Evolutionary conservation across 1,140 invertebrate species (phyloP).

Genomic region (Pseudobourletiella spinata): DNA sequence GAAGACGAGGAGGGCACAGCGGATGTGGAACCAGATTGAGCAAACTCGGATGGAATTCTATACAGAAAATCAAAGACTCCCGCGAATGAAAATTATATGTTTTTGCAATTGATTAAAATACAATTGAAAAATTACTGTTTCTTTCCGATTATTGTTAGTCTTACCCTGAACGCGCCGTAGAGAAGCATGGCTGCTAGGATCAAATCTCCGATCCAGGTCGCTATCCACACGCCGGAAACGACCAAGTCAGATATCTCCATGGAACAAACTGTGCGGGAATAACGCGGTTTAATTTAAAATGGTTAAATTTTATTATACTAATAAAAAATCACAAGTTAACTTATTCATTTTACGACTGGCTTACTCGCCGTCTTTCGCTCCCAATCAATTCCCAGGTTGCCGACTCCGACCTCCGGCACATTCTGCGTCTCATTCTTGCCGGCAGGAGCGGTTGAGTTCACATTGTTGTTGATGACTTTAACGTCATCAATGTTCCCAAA

Average conservation of each 20-base stretch:
- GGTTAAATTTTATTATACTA: no score
- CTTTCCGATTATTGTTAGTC: not conserved
- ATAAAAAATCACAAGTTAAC: no score
- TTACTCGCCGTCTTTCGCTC: no score
- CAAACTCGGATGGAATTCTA: not conserved
- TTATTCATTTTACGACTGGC: no score
- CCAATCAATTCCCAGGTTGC: no score
- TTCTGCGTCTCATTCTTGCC: no score
- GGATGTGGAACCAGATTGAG: slow-evolving; percentile 1
- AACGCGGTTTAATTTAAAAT: no score
- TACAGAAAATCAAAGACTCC: not conserved
- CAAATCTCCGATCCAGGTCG: not conserved
- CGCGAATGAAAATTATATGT: not conserved
- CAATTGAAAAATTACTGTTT: not conserved
- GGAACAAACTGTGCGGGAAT: not conserved
- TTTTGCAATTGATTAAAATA: not conserved
- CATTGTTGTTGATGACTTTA: not conserved
- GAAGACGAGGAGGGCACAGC: not conserved
- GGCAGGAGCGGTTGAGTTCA: not conserved
- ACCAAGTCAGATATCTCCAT: not conserved
- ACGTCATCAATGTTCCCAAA: not conserved
- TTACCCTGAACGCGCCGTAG: not conserved
- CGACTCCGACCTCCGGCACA: no score
- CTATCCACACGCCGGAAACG: not conserved
- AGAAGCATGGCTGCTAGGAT: not conserved